phyloP scores from a whole-genome alignment of 2,888 invertebrate genomes.

The Clunio marinus region DNA sequence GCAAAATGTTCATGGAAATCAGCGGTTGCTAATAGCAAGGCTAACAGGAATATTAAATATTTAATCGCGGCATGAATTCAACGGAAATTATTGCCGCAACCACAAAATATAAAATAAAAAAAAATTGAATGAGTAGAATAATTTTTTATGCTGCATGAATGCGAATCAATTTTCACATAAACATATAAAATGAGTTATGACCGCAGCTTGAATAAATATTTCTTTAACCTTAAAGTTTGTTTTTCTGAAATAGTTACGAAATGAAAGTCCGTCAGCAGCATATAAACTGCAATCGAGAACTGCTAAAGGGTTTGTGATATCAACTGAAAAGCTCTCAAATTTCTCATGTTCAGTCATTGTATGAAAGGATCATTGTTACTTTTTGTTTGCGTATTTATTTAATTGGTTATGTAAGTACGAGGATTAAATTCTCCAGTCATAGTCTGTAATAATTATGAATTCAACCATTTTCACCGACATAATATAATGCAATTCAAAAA shows the following conservation, averaged over 20 bases:
- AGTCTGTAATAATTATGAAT: constrained; percentile 7
- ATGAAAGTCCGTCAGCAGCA: neutral
- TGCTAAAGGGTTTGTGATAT: neutral
- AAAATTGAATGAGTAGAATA: neutral
- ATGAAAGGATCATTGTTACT: neutral
- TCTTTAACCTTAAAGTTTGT: neutral
- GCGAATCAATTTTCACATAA: neutral
- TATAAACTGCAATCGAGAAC: neutral
- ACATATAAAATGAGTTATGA: constrained; percentile 30
- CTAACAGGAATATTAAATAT: constrained; percentile 38
- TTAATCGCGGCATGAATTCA: constrained; percentile 24
- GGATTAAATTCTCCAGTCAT: neutral
- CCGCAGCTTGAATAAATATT: neutral
- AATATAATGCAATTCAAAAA: neutral
- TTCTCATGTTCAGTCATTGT: neutral
- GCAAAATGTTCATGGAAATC: constrained; percentile 23
- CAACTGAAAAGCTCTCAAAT: constrained; percentile 1
- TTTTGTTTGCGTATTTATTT: constrained; percentile 15
- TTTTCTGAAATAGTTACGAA: neutral
- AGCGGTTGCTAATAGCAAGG: constrained; percentile 31
- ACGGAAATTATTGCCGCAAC: constrained; percentile 1
- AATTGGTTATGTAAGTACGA: constrained; percentile 23
- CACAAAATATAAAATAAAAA: constrained; percentile 11
- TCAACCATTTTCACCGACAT: neutral
- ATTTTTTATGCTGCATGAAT: neutral